These are phyloP conservation scores for Nematolebias whitei DNA, from an alignment of 2,113 vertebrate genomes.

Conservation along the genomic window DNA sequence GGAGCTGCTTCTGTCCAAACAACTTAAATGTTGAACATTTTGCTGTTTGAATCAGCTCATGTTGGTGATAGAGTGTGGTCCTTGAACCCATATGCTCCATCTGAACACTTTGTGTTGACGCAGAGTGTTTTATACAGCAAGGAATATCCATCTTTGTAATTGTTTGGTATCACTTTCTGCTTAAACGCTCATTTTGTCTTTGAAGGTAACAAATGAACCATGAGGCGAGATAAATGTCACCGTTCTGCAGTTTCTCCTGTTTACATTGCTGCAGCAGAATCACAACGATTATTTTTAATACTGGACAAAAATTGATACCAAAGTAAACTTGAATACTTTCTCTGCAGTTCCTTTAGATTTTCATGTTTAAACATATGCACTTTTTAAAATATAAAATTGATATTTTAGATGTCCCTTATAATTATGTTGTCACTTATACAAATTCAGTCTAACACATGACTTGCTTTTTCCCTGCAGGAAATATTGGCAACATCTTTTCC, in stretches of 20 bases:
- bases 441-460: neutral
- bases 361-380: neutral
- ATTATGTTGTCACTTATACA: neutral
- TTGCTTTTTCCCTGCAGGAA: slow-evolving; percentile 81
- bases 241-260: slow-evolving; percentile 6
- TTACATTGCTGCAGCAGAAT: neutral
- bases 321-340: neutral
- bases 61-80: neutral
- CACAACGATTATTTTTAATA: neutral
- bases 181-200: neutral
- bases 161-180: neutral
- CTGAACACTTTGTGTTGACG: neutral
- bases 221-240: neutral
- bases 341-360: neutral
- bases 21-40: neutral
- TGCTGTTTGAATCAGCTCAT: slow-evolving; percentile 14
- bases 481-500: slow-evolving; percentile 85
- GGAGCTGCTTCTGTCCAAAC: neutral
- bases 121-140: slow-evolving; percentile 1
- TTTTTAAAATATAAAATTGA: neutral
- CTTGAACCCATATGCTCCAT: neutral
- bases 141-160: slow-evolving; percentile 13
- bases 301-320: neutral
- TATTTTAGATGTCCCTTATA: neutral
- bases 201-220: neutral